phyloP scores from a whole-genome alignment of 2,797 vertebrate genomes.

The Peromyscus attwateri region DNA sequence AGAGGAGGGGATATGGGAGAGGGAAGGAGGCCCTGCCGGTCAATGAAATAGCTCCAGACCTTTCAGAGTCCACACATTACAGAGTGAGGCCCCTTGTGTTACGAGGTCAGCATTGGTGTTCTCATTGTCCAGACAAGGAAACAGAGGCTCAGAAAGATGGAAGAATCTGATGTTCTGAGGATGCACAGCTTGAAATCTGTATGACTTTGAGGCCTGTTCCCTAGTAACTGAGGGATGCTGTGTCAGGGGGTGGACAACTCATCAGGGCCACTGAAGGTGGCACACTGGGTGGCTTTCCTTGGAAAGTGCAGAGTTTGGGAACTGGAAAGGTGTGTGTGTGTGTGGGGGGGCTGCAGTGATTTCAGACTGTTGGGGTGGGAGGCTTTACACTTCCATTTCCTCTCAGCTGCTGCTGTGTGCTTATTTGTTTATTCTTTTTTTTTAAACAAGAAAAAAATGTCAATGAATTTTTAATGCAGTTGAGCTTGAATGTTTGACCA shows the following conservation, averaged over 20 bases:
- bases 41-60: neutral
- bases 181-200: neutral
- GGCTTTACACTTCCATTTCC: conserved; percentile 36
- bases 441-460: neutral
- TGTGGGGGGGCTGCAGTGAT: neutral
- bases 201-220: neutral
- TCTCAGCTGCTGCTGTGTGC: neutral
- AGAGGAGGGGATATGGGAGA: neutral
- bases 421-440: conserved; percentile 2
- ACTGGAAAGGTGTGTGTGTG: neutral
- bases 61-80: neutral
- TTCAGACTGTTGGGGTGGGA: neutral
- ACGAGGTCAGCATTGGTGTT: neutral
- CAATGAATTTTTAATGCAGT: conserved; percentile 75
- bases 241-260: neutral
- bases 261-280: neutral
- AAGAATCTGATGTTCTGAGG: neutral
- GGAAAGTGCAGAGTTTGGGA: neutral
- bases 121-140: neutral
- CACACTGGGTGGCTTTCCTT: neutral
- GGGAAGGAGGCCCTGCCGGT: neutral
- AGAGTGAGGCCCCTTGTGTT: rapidly evolving
- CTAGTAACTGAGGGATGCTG: neutral
- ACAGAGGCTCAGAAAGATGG: neutral
- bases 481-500: conserved; percentile 43